A percentile compares a stretch with the other conserved stretches of the same genome.
phyloP scores from a whole-genome alignment of 2,113 vertebrate genomes.

The Phylloscopus trochiloides region DNA sequence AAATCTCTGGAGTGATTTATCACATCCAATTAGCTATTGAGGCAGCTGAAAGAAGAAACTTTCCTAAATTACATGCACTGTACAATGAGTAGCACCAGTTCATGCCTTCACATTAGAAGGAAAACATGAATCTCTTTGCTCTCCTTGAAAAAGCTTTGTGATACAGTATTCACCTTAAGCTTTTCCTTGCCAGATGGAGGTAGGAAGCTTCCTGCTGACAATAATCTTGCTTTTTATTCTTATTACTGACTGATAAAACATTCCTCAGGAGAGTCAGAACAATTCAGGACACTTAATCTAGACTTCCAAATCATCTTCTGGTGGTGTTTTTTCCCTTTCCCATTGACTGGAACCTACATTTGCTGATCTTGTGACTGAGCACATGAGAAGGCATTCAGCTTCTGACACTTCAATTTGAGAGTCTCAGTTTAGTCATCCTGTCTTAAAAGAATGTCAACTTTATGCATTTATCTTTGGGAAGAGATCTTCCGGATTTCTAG shows the following conservation, averaged over 20 bases:
- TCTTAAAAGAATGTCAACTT: not conserved
- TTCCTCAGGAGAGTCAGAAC: not conserved
- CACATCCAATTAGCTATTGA: not conserved
- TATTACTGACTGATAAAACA: not conserved
- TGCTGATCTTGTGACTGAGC: not conserved
- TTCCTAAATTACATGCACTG: not conserved
- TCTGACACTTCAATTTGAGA: not conserved
- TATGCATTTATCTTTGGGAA: rapidly evolving
- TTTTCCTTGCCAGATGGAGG: not conserved
- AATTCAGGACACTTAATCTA: not conserved
- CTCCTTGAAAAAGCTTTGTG: not conserved
- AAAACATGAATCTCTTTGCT: not conserved
- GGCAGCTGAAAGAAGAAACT: not conserved
- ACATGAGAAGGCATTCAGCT: not conserved
- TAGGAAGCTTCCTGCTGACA: not conserved
- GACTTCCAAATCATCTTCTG: not conserved
- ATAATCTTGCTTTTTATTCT: not conserved
- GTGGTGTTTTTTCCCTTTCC: not conserved
- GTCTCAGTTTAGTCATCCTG: not conserved
- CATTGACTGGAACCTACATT: not conserved
- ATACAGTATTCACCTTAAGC: not conserved
- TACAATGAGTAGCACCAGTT: not conserved
- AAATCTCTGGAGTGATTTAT: not conserved
- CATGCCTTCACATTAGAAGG: not conserved
- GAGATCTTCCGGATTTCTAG: not conserved